A percentile compares a stretch with the other conserved stretches of the same genome.
phyloP scores from a whole-genome alignment of 2,113 vertebrate species.

The Hoplias malabaricus region DNA sequence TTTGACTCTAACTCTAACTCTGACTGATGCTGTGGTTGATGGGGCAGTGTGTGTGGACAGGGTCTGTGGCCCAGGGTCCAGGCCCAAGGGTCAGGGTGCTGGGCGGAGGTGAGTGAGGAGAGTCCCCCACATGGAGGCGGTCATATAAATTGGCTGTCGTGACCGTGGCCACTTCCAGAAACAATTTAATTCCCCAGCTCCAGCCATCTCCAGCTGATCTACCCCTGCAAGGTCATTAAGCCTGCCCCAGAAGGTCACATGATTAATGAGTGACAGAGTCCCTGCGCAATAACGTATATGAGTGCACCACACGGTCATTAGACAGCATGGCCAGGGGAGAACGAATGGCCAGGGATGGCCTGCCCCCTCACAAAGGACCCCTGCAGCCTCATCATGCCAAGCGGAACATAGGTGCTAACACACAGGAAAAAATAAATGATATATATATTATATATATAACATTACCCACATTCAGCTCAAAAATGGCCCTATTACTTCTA shows the following conservation, averaged over 20 bases:
- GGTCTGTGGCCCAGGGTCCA: background rate
- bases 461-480: conserved; percentile 4
- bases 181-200: conserved; percentile 98
- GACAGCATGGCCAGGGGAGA: conserved; percentile 82
- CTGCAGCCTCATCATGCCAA: conserved; percentile 60
- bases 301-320: conserved; percentile 95
- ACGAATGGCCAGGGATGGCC: conserved; percentile 83
- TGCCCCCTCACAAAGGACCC: conserved; percentile 69
- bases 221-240: conserved; percentile 99
- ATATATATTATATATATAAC: background rate
- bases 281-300: conserved; percentile 88
- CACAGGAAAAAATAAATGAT: conserved; percentile 13
- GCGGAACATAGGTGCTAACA: conserved; percentile 58
- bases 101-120: conserved; percentile 56
- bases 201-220: conserved; percentile 99
- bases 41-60: background rate
- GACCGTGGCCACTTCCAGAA: conserved; percentile 98
- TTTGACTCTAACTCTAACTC: background rate
- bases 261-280: conserved; percentile 99
- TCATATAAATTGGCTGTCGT: conserved; percentile 95
- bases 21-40: background rate
- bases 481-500: conserved; percentile 1
- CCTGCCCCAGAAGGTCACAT: conserved; percentile 96
- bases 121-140: conserved; percentile 61
- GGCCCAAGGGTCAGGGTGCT: conserved; percentile 10